phyloP scores from a whole-genome alignment of 1,140 invertebrate species.

The Brachionus plicatilis region DNA sequence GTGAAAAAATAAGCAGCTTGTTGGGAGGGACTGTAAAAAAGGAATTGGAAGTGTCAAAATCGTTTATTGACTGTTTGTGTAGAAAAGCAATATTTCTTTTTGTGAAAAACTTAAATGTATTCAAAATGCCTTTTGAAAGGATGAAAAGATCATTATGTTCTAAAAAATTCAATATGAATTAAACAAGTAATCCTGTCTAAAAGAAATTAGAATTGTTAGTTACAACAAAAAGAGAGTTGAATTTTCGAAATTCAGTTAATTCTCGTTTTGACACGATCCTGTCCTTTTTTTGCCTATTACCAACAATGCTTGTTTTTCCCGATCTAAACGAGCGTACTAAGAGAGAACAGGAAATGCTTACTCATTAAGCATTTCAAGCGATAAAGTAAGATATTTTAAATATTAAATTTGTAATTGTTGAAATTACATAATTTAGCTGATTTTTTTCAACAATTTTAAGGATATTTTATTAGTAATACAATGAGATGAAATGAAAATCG shows the following conservation, averaged over 20 bases:
- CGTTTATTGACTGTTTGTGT: neutral
- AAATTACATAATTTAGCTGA: too few relatives aligned
- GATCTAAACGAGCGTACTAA: neutral
- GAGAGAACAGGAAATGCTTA: too few relatives aligned
- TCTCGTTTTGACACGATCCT: neutral
- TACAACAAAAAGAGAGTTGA: neutral
- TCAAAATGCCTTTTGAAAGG: too few relatives aligned
- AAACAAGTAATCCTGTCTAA: too few relatives aligned
- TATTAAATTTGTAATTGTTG: too few relatives aligned
- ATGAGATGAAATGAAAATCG: neutral
- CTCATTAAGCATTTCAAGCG: too few relatives aligned
- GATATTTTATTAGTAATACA: too few relatives aligned
- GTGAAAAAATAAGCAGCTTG: neutral
- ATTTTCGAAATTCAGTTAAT: neutral
- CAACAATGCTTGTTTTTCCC: neutral
- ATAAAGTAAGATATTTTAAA: too few relatives aligned
- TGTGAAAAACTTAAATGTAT: neutral
- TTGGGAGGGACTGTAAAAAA: neutral
- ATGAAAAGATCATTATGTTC: too few relatives aligned
- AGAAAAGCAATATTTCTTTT: neutral
- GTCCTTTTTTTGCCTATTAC: neutral
- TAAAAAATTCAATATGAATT: too few relatives aligned
- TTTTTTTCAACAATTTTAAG: too few relatives aligned
- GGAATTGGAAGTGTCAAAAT: neutral
- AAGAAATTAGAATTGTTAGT: conserved; percentile 2